Conservation (phyloP, 2,797 vertebrate species). For the Etheostoma perlongum region DNA sequence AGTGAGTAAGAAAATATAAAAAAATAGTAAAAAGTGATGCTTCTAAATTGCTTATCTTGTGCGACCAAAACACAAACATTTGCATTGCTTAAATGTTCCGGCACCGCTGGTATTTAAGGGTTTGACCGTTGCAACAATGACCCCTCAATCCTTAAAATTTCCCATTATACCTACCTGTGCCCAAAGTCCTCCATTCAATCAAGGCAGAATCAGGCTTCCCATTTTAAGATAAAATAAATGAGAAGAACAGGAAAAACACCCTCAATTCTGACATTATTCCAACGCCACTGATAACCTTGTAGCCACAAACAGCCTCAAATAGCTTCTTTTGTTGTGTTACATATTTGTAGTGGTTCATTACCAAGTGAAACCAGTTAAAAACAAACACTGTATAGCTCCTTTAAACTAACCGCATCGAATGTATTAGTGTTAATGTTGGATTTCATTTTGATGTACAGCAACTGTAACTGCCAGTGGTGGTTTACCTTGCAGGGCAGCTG, state of each 20-base stretch:
- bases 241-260: not conserved
- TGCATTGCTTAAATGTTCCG: not conserved
- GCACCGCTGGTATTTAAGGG: not conserved
- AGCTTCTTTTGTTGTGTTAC: not conserved
- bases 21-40: not conserved
- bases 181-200: not conserved
- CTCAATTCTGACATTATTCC: not conserved
- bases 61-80: not conserved
- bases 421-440: not conserved
- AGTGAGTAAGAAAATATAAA: not conserved
- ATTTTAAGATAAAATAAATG: not conserved
- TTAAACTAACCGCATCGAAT: not conserved
- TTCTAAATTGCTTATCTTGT: not conserved
- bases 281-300: not conserved
- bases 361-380: not conserved
- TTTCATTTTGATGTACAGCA: not conserved
- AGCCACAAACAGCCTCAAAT: not conserved
- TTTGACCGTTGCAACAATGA: not conserved
- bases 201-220: not conserved
- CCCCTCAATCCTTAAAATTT: not conserved
- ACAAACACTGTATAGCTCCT: not conserved
- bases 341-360: not conserved
- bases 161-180: not conserved
- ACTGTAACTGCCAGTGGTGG: too few species aligned
- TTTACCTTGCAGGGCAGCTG: too few species aligned